Evolutionary conservation across 1,140 invertebrate species (phyloP), one percentile per base, ranked within the genome.

Genomic region (Laodelphax striatellus): DNA sequence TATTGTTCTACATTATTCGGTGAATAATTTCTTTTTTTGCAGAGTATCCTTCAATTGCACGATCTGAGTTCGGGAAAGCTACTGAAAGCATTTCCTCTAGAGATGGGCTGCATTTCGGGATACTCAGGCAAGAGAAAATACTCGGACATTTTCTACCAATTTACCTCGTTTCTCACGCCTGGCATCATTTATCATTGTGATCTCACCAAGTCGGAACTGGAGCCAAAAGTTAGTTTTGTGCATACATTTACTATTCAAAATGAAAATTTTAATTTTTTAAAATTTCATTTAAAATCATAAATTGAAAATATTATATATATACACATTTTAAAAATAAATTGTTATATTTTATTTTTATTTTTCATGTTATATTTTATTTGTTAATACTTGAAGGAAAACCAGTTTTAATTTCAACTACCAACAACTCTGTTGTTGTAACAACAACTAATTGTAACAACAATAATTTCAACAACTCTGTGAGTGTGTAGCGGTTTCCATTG

Each of bases 151-250:
- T 99, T 98, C 75, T 97, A 91, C 72, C 82, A 88, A 65, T 96
- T 98, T 71, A 86, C 87, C 46, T 98, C 94, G 0, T 98, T 98
- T 74, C 79, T 98, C 17, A 90, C 86, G 46, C 96, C 97, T 16
- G 87, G 87, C 17, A 82, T 87, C 59, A 95, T 97, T 69, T 97
- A 94, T 72, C 83, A 82, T 52, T 87, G 88, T 64, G 89, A 96
- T 76, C 81, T 98, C 62, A 79, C 77, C 14, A 79, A 80, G 56
- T 75, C 80, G 13, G 76, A 81, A 1, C 74, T 83, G 22, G 75
- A 80, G 56, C 81, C 87, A 57, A 82, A 80, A 69, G 85, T 91
- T 68, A 76, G 75, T 61, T 64, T 70, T 67, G 10, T 41, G 41
- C 46, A 57, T 57, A 53, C 57, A 57, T 43, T 31, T n/a, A n/a